A percentile compares a stretch with the other conserved stretches of the same genome.
These are phyloP conservation scores for Phragmatobia fuliginosa DNA, from an alignment of 2,888 invertebrate genomes.

Conservation along the genomic window DNA sequence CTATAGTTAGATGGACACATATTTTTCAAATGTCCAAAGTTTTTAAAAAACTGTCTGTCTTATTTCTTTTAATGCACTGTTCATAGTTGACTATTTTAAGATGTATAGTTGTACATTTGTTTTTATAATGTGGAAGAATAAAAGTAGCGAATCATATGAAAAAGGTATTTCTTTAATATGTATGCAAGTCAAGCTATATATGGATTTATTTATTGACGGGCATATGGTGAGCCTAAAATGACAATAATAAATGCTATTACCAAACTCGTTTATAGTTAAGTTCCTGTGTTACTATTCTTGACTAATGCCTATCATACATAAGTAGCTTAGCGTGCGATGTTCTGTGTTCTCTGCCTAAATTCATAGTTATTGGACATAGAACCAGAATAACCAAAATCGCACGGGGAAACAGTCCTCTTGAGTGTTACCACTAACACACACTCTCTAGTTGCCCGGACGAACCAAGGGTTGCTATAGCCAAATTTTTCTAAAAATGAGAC, in stretches of 20 bases:
- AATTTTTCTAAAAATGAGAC: too few relatives aligned
- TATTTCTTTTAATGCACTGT: not conserved
- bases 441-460: too few relatives aligned
- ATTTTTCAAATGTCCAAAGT: conserved; percentile 4
- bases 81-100: not conserved
- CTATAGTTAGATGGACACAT: conserved; percentile 12
- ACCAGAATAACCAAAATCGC: too few relatives aligned
- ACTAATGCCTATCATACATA: not conserved
- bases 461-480: too few relatives aligned
- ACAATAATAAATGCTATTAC: conserved; percentile 19
- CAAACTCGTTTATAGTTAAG: conserved; percentile 1
- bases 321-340: too few relatives aligned
- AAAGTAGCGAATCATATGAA: not conserved
- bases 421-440: too few relatives aligned
- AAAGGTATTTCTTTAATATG: conserved; percentile 11
- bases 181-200: not conserved
- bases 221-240: conserved; percentile 20
- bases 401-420: too few relatives aligned
- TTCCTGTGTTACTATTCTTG: not conserved
- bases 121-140: conserved; percentile 11
- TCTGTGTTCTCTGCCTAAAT: too few relatives aligned
- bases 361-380: too few relatives aligned
- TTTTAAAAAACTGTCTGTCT: not conserved
- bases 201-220: conserved; percentile 16
- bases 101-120: not conserved